Evolutionary conservation across 2,797 vertebrate species (phyloP).

Genomic region (Parauchenoglanis punctatus): DNA sequence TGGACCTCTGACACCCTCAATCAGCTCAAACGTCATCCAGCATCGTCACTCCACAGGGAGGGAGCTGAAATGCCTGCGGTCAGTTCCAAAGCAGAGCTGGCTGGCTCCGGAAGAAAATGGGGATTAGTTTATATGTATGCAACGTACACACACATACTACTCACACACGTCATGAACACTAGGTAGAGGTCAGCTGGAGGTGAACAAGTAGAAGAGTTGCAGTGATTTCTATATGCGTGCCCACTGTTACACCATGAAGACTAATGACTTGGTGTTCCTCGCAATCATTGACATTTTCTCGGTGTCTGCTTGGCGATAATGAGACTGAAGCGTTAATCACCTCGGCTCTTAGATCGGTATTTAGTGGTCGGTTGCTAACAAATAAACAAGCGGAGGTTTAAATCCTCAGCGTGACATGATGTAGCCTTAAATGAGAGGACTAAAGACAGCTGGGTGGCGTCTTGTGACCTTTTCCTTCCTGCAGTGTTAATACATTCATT

Average conservation of each 20-base stretch:
- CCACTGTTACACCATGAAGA: background rate
- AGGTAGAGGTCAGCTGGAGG: constrained; percentile 13
- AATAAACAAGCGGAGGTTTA: background rate
- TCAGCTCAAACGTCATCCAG: background rate
- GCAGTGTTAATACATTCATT: constrained; percentile 19
- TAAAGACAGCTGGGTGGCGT: constrained; percentile 23
- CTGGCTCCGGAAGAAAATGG: background rate
- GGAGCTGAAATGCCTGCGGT: background rate
- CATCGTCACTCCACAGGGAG: background rate
- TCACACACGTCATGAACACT: background rate
- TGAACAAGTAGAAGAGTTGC: constrained; percentile 10
- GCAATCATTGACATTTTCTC: background rate
- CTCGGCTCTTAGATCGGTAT: background rate
- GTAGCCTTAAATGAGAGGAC: background rate
- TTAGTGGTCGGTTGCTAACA: background rate
- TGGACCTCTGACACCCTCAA: background rate
- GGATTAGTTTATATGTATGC: background rate
- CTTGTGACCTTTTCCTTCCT: constrained; percentile 37
- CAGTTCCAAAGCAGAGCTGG: constrained; percentile 13
- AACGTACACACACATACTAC: background rate
- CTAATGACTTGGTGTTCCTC: background rate
- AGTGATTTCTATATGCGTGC: background rate
- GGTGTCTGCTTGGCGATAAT: background rate
- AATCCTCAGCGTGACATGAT: background rate
- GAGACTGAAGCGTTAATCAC: background rate